A percentile compares a stretch with the other conserved stretches of the same genome.
These are phyloP conservation scores for Sebastes minor DNA, from an alignment of 2,797 vertebrate genomes.

Conservation along the genomic window DNA sequence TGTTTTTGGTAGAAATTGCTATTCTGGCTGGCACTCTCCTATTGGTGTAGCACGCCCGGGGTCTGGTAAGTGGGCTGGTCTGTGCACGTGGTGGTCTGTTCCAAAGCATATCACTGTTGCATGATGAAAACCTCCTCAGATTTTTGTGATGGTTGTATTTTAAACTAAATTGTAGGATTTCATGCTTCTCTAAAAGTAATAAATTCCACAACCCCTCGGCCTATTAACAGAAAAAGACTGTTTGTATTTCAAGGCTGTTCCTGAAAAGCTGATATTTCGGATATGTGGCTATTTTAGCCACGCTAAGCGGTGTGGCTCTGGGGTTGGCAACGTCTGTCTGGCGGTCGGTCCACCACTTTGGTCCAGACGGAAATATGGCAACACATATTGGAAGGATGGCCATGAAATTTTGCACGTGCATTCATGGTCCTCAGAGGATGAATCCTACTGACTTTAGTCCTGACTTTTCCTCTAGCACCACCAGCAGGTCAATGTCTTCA, in stretches of 20 bases:
- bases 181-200: neutral
- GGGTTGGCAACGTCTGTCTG: neutral
- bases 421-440: neutral
- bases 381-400: neutral
- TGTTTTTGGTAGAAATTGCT: slow-evolving; percentile 66
- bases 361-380: neutral
- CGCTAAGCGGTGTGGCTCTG: neutral
- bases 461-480: neutral
- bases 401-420: neutral
- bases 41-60: slow-evolving; percentile 24
- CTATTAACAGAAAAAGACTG: neutral
- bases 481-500: neutral
- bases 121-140: slow-evolving; percentile 28
- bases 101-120: neutral
- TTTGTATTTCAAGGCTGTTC: neutral
- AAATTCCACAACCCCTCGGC: neutral
- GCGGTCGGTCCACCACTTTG: neutral
- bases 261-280: neutral
- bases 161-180: slow-evolving; percentile 19
- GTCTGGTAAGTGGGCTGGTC: slow-evolving; percentile 20
- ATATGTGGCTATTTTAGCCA: neutral
- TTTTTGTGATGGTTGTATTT: slow-evolving; percentile 25
- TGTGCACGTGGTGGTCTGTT: slow-evolving; percentile 21
- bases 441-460: neutral
- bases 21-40: slow-evolving; percentile 40